phyloP scores from a whole-genome alignment of 2,888 invertebrate species.

The Craniophora ligustri region DNA sequence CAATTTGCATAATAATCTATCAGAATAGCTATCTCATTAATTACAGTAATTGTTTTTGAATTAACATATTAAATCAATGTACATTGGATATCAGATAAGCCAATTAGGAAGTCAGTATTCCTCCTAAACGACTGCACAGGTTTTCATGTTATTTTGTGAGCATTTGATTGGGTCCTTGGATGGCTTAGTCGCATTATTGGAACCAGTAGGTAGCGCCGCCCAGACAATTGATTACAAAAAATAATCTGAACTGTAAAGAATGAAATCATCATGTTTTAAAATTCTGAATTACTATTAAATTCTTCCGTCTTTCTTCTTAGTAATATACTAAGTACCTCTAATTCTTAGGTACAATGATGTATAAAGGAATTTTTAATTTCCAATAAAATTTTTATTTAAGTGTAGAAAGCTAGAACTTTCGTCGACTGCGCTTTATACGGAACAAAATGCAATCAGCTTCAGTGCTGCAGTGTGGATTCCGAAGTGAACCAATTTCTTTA shows the following conservation, averaged over 20 bases:
- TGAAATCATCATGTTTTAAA: too few species aligned
- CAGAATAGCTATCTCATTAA: background rate
- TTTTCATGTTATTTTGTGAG: too few species aligned
- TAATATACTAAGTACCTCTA: background rate
- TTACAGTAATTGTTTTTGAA: background rate
- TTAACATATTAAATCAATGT: background rate
- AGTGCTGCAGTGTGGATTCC: conserved; percentile 22
- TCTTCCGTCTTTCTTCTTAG: too few species aligned
- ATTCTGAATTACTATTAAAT: too few species aligned
- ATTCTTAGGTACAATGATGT: background rate
- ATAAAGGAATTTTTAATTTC: background rate
- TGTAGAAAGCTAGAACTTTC: conserved; percentile 1
- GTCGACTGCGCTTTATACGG: conserved; percentile 29
- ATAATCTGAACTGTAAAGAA: too few species aligned
- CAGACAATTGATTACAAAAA: too few species aligned
- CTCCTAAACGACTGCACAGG: too few species aligned
- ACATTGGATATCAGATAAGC: too few species aligned
- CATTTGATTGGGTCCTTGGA: too few species aligned
- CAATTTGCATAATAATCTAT: background rate
- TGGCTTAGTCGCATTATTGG: too few species aligned
- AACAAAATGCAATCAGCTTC: conserved; percentile 40
- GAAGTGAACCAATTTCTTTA: background rate
- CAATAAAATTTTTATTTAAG: background rate
- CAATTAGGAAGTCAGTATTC: too few species aligned
- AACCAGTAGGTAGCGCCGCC: too few species aligned